These are phyloP conservation scores for Xylophagus ater DNA, from an alignment of 2,888 invertebrate genomes.

Conservation along the genomic window DNA sequence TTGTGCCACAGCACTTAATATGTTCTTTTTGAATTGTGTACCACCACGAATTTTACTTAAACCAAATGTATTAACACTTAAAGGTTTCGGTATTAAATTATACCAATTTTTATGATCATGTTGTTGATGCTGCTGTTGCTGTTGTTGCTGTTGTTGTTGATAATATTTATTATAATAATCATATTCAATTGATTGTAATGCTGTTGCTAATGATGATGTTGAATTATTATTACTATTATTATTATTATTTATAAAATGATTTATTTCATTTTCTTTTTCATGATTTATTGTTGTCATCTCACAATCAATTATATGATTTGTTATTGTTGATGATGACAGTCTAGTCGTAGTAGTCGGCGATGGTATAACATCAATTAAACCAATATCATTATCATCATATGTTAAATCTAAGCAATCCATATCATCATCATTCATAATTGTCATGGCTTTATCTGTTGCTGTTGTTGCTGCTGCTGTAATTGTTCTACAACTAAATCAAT, in stretches of 20 bases:
- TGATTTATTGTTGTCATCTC: too few species aligned
- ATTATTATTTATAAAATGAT: neutral
- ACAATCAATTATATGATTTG: too few species aligned
- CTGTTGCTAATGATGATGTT: neutral
- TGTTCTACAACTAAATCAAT: conserved; percentile 2
- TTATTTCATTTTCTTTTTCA: conserved; percentile 9
- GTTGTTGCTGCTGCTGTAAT: neutral
- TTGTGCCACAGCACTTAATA: conserved; percentile 4
- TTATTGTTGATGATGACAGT: too few species aligned
- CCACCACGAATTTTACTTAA: conserved; percentile 11
- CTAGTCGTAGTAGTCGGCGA: too few species aligned
- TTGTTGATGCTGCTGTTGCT: neutral
- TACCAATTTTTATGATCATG: conserved; percentile 7
- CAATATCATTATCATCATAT: too few species aligned
- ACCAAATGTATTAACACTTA: conserved; percentile 11
- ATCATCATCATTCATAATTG: too few species aligned
- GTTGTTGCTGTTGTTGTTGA: neutral
- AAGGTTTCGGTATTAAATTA: conserved; percentile 10
- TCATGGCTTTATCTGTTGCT: too few species aligned
- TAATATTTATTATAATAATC: neutral
- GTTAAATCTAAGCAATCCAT: too few species aligned
- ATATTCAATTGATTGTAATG: neutral
- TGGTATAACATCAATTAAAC: too few species aligned
- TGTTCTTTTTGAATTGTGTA: conserved; percentile 12
- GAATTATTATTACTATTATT: neutral